A percentile compares a stretch with the other conserved stretches of the same genome.
phyloP scores from a whole-genome alignment of 2,888 invertebrate genomes.

The Nebria brevicollis region DNA sequence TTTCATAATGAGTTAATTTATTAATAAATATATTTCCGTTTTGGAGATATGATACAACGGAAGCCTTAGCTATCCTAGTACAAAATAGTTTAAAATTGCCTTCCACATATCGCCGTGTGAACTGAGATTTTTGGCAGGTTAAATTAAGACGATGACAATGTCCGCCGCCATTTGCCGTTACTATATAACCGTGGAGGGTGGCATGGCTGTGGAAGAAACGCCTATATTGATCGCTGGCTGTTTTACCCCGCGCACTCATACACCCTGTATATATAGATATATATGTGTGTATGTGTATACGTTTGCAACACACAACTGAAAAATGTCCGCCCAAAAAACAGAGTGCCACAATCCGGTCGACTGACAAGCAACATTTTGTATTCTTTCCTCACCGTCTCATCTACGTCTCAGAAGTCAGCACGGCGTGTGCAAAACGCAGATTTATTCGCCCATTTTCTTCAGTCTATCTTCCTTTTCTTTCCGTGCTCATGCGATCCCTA shows the following conservation, averaged over 20 bases:
- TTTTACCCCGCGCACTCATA: conserved; percentile 9
- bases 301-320: conserved; percentile 27
- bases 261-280: not conserved
- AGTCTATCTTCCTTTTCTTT: conserved; percentile 4
- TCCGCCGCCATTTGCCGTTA: conserved; percentile 49
- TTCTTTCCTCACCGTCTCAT: conserved; percentile 35
- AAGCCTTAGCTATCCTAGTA: no score
- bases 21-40: no score
- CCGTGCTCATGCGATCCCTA: not conserved
- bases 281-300: conserved; percentile 5
- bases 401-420: not conserved
- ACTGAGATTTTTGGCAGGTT: not conserved
- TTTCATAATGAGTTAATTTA: no score
- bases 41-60: no score
- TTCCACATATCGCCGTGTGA: not conserved
- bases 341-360: conserved; percentile 36
- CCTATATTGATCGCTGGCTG: conserved; percentile 58
- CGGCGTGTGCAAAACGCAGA: conserved; percentile 9
- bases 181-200: conserved; percentile 14
- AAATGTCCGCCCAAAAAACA: conserved; percentile 37
- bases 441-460: conserved; percentile 18
- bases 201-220: conserved; percentile 56
- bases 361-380: conserved; percentile 33
- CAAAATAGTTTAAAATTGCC: no score
- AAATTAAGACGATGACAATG: conserved; percentile 17